phyloP scores from a whole-genome alignment of 2,888 invertebrate species.

The Thysanoteuthis rhombus region DNA sequence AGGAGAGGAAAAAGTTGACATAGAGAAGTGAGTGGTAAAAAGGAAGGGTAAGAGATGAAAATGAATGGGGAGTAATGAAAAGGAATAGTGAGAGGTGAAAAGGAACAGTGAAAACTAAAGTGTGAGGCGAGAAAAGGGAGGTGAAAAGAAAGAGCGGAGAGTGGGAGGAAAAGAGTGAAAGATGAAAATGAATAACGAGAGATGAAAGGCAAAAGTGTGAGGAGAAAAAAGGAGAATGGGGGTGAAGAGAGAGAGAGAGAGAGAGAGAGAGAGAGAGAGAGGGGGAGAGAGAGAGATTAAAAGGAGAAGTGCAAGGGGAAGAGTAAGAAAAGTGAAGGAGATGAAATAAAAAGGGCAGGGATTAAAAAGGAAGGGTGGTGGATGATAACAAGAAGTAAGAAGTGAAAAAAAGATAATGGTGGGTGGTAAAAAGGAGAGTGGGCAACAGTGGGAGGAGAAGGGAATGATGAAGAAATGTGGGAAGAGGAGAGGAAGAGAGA shows the following conservation, averaged over 20 bases:
- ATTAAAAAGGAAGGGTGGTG: neutral
- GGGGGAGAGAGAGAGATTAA: accelerated
- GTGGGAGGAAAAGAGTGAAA: neutral
- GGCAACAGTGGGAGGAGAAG: too few relatives aligned
- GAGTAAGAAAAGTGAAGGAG: neutral
- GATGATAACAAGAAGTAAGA: neutral
- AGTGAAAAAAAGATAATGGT: too few relatives aligned
- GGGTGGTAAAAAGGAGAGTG: too few relatives aligned
- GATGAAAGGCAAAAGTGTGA: neutral
- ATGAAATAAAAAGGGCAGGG: neutral
- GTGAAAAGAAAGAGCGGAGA: neutral
- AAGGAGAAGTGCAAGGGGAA: neutral
- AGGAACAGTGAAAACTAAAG: neutral
- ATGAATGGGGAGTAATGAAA: neutral
- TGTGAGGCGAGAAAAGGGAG: neutral
- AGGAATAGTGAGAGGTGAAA: neutral
- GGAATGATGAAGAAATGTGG: too few relatives aligned
- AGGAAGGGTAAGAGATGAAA: neutral
- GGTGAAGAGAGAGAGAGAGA: neutral
- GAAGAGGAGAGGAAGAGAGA: too few relatives aligned
- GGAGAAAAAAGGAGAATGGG: neutral
- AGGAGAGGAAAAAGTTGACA: too few relatives aligned
- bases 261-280: accelerated
- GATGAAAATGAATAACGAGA: neutral
- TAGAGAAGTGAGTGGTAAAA: too few relatives aligned